Evolutionary conservation across 2,888 invertebrate species (phyloP).

Genomic region (Danaus chrysippus): DNA sequence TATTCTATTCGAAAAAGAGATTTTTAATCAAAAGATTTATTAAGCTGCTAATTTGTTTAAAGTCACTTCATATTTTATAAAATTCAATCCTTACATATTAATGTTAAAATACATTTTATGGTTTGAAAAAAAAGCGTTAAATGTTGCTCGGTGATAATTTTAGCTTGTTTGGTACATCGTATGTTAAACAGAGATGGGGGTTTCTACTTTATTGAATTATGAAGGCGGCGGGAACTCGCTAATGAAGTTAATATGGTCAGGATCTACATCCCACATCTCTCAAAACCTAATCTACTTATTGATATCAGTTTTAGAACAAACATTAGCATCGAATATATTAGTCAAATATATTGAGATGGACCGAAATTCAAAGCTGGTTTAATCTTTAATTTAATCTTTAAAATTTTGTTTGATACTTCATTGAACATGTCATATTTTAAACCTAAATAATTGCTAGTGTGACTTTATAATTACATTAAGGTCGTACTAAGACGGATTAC

Average conservation of each 20-base stretch:
- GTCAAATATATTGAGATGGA: conserved; percentile 1
- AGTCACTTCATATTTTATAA: no score
- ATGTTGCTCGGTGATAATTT: background rate
- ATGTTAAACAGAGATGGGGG: conserved; percentile 22
- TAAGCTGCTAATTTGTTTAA: background rate
- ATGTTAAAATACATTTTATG: no score
- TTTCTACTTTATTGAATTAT: conserved; percentile 47
- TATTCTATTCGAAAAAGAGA: background rate
- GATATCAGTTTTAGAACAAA: conserved; percentile 21
- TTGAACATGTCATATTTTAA: no score
- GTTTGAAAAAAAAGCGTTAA: no score
- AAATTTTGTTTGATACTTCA: no score
- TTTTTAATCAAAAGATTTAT: background rate
- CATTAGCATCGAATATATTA: background rate
- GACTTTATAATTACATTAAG: no score
- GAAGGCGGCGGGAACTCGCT: conserved; percentile 44
- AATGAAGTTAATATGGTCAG: conserved; percentile 50
- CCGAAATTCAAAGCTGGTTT: background rate
- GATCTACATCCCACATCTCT: conserved; percentile 23
- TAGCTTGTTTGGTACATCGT: background rate
- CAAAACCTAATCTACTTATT: conserved; percentile 24
- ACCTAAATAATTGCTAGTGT: no score
- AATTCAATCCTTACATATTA: no score
- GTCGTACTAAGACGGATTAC: no score
- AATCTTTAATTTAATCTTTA: background rate